phyloP scores from a whole-genome alignment of 2,113 vertebrate genomes.

The Syngnathoides biaculeatus region DNA sequence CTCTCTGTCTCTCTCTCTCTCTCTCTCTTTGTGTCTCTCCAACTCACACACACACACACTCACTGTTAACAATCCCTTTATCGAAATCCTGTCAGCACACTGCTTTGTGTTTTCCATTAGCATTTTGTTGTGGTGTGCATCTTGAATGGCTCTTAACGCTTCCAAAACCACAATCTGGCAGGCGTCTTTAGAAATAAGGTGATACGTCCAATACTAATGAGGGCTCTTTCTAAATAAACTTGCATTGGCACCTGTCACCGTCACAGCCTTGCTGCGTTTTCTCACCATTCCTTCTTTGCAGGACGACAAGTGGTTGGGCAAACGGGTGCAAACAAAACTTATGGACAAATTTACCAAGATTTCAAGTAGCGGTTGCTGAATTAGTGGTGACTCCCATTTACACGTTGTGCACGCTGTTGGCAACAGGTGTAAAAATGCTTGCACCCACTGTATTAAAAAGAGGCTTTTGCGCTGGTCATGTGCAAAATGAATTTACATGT shows the following conservation, averaged over 20 bases:
- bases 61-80: slow-evolving; percentile 61
- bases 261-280: slow-evolving; percentile 23
- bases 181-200: slow-evolving; percentile 35
- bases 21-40: neutral
- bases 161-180: slow-evolving; percentile 47
- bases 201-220: slow-evolving; percentile 59
- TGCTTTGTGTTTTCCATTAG: slow-evolving; percentile 63
- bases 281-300: slow-evolving; percentile 13
- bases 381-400: neutral
- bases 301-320: slow-evolving; percentile 16
- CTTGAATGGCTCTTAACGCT: slow-evolving; percentile 53
- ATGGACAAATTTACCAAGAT: neutral
- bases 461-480: neutral
- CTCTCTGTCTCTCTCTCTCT: slow-evolving; percentile 7
- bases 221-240: slow-evolving; percentile 41
- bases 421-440: neutral
- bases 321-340: slow-evolving; percentile 12
- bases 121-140: slow-evolving; percentile 69
- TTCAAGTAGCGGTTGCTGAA: neutral
- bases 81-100: slow-evolving; percentile 67
- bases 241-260: slow-evolving; percentile 42
- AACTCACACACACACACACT: slow-evolving; percentile 19
- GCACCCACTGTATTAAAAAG: neutral
- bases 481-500: neutral
- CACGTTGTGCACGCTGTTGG: neutral